These are phyloP conservation scores for Connochaetes taurinus DNA, from an alignment of 2,113 vertebrate species.

Conservation along the genomic window DNA sequence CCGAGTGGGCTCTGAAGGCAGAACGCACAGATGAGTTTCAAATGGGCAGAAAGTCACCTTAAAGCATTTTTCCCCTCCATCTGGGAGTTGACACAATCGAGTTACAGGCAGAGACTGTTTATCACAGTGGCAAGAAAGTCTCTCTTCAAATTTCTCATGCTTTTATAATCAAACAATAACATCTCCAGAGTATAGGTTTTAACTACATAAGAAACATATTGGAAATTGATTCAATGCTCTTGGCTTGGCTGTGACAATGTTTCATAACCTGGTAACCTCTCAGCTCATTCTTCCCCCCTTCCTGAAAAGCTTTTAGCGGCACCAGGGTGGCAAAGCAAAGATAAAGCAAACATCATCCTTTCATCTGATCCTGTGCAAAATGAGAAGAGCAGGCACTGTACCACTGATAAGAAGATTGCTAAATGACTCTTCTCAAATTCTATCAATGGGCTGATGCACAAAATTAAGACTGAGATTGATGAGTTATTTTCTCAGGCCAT, in stretches of 20 bases:
- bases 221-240: slow-evolving; percentile 67
- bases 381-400: slow-evolving; percentile 51
- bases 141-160: slow-evolving; percentile 52
- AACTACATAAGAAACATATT: slow-evolving; percentile 60
- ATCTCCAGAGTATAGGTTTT: slow-evolving; percentile 66
- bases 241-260: slow-evolving; percentile 43
- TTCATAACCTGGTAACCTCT: slow-evolving; percentile 65
- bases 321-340: slow-evolving; percentile 52
- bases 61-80: neutral
- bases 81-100: slow-evolving; percentile 49
- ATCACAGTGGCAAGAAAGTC: slow-evolving; percentile 42
- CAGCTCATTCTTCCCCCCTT: neutral
- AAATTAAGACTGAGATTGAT: slow-evolving; percentile 74
- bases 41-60: slow-evolving; percentile 31
- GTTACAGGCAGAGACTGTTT: slow-evolving; percentile 54
- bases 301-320: slow-evolving; percentile 61
- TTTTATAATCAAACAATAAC: slow-evolving; percentile 76
- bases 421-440: slow-evolving; percentile 74
- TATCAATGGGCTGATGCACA: slow-evolving; percentile 70
- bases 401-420: slow-evolving; percentile 72
- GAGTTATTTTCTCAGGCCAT: slow-evolving; percentile 69
- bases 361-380: slow-evolving; percentile 76
- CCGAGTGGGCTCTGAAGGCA: neutral
- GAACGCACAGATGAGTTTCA: slow-evolving; percentile 15
- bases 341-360: slow-evolving; percentile 72